Percentiles rank a stretch among this genome's conserved stretches.
phyloP scores from a whole-genome alignment of 1,140 invertebrate species.

The Diploscapter pachys region DNA sequence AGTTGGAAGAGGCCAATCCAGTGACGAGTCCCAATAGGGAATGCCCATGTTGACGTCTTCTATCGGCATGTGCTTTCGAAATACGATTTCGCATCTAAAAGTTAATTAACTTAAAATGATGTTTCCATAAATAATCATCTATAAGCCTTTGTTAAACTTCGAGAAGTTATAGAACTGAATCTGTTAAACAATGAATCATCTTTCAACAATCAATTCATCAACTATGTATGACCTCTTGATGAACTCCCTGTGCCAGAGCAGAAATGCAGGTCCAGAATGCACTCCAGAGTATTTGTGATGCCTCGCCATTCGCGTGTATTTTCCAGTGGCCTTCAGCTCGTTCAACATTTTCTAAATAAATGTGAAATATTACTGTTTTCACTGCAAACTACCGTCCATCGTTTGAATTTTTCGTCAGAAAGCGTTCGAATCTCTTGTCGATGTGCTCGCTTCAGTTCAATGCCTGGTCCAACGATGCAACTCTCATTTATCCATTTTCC shows the following conservation, averaged over 20 bases:
- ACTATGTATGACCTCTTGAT: conserved; percentile 23
- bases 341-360: too few species aligned
- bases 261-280: conserved; percentile 31
- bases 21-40: conserved; percentile 35
- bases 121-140: too few species aligned
- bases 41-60: conserved; percentile 17
- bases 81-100: conserved; percentile 26
- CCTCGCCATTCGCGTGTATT: conserved; percentile 26
- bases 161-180: conserved; percentile 1
- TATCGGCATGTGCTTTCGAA: conserved; percentile 23
- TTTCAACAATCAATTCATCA: too few species aligned
- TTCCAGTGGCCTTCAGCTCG: conserved; percentile 43
- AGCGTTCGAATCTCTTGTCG: conserved; percentile 22
- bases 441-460: background rate
- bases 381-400: too few species aligned
- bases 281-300: conserved; percentile 35
- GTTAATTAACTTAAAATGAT: background rate
- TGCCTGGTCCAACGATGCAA: background rate
- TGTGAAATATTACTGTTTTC: too few species aligned
- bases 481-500: too few species aligned
- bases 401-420: background rate
- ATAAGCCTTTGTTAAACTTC: background rate
- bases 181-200: too few species aligned
- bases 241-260: conserved; percentile 37
- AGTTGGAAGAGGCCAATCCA: conserved; percentile 24